Base-by-base conservation (phyloP, 2,888 invertebrate species). In the Escarpia spicata region DNA sequence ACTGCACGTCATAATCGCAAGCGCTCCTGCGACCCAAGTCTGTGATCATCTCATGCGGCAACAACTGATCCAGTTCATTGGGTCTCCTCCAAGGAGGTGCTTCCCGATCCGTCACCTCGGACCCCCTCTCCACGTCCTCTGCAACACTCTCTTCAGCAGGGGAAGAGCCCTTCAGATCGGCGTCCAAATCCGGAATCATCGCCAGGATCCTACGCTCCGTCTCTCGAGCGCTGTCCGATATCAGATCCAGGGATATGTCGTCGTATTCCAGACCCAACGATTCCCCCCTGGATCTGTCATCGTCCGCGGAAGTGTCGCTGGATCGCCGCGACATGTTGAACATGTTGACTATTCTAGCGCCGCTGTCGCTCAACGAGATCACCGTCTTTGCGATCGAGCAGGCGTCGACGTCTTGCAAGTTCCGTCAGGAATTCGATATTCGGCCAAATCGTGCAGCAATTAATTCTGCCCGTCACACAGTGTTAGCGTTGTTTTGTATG, bases 211-310 rank as follows among this genome's bases (percentile, higher is more conserved):
- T 91, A 6, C 91, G 43, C 44, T 58, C n/a, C 90, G 90, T n/a
- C 90, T 45, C 45, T 15, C 43, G 4, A 19, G 90, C 90, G 52
- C 43, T n/a, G 90, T 75, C 75, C 75, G 93, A 92, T n/a, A 93
- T 91, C 43, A 93, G 92, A 89, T 93, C 93, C 58, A 93, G 92
- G 10, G 93, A 93, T 92, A 92, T 93, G 90, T 93, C 93, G 89
- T 93, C 93, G 75, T 90, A 93, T 92, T 93, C 93, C 75, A 93
- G 92, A 75, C 91, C 91, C 52, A 52, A 1, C 6, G 45, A 45
- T 19, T 15, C 43, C 10, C 91, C 52, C 43, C 45, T 44, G 91
- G 91, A 75, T 75, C 75, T 91, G 45, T 43, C 43, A 19, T 44
- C 45, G 52, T 91, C 91, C 19, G 37, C 44, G 19, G 91, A 91